Percentiles rank a stretch among this genome's conserved stretches.
These are phyloP conservation scores for Atherinosoma microstoma DNA, from an alignment of 2,797 vertebrate species.

Conservation along the genomic window DNA sequence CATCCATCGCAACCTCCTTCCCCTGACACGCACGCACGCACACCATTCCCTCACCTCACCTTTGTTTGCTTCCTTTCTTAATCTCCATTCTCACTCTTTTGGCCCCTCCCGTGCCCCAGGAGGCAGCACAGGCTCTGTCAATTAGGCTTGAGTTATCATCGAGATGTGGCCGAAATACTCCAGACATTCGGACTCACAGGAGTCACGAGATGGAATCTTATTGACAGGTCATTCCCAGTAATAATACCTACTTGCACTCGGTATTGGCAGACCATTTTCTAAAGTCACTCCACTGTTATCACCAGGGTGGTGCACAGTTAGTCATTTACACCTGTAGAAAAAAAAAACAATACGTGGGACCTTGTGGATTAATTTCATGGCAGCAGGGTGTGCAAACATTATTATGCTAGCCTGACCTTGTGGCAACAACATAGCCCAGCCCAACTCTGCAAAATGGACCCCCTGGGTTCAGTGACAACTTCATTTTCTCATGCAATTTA, in stretches of 20 bases:
- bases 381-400: conserved; percentile 28
- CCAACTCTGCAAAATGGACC: conserved; percentile 49
- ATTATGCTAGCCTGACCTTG: conserved; percentile 35
- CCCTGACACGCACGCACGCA: not conserved
- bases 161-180: conserved; percentile 50
- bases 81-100: conserved; percentile 53
- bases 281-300: conserved; percentile 27
- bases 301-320: conserved; percentile 19
- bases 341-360: not conserved
- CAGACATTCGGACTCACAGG: conserved; percentile 49
- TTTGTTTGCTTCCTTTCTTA: conserved; percentile 30
- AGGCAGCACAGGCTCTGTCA: conserved; percentile 49
- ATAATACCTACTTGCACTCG: conserved; percentile 55
- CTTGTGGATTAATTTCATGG: conserved; percentile 27
- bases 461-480: conserved; percentile 53
- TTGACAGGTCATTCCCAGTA: conserved; percentile 61
- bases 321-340: conserved; percentile 41
- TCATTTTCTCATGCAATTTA: conserved; percentile 65
- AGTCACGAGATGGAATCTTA: conserved; percentile 50
- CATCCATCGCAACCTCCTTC: not conserved
- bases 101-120: conserved; percentile 38
- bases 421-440: conserved; percentile 48
- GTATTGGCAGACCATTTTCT: conserved; percentile 59
- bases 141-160: conserved; percentile 65
- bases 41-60: conserved; percentile 31